Percentiles rank a stretch among this genome's conserved stretches.
phyloP scores from a whole-genome alignment of 2,113 vertebrate species.

The Trogon melanurus region DNA sequence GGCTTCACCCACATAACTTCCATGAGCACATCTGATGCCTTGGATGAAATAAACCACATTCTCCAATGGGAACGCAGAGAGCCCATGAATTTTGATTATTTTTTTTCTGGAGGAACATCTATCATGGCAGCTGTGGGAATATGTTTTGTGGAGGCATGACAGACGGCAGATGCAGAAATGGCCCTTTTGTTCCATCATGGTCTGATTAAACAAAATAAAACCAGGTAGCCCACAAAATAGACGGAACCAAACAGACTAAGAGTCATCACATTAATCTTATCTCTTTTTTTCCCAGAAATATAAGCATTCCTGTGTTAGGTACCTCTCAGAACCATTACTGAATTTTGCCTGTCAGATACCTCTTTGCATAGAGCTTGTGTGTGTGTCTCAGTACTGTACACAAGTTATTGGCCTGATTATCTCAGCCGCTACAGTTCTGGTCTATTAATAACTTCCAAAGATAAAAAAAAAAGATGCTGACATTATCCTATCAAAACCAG shows the following conservation, averaged over 20 bases:
- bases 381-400: neutral
- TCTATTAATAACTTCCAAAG: neutral
- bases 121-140: conserved; percentile 24
- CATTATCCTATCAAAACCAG: neutral
- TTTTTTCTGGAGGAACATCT: neutral
- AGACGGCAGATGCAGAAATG: conserved; percentile 27
- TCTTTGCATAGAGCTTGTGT: neutral
- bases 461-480: neutral
- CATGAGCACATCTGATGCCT: neutral
- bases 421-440: neutral
- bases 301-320: neutral
- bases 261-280: neutral
- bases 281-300: neutral
- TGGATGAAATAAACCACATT: conserved; percentile 14
- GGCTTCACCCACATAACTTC: conserved; percentile 23
- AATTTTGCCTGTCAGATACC: neutral
- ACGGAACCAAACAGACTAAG: neutral
- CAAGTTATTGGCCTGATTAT: neutral
- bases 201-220: conserved; percentile 5
- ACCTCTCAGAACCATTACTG: neutral
- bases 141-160: neutral
- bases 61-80: neutral
- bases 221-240: neutral
- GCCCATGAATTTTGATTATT: neutral
- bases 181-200: neutral